Evolutionary conservation across 2,888 invertebrate species (phyloP), one percentile per base, ranked within the genome.

Genomic region (Apodemia hepburni): DNA sequence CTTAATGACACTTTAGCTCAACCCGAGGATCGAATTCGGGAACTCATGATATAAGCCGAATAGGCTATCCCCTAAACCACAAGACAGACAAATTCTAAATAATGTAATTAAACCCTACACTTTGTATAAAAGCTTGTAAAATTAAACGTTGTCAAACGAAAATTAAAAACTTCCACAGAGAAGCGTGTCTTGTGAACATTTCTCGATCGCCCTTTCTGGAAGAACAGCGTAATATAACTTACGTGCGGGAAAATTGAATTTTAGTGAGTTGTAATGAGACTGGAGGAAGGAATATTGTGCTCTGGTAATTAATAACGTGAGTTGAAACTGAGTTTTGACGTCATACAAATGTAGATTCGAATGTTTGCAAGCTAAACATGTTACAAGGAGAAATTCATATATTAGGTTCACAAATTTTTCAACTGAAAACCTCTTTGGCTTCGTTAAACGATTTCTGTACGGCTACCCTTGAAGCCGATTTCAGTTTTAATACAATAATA

Each of bases 221-320:
- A 27, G 27, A 27, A 22, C 54, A 12, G 12, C 18, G 15, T 54
- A 54, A 54, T 27, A 27, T 22, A 54, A 54, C 18, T 54, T 11
- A 22, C 51, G 54, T 54, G 15, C 12, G 54, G 27, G 54, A 22
- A 54, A 54, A 54, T 27, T 54, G 18, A 54, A 54, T 54, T 54
- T 54, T 27, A 27, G 27, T 54, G 18, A 22, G 27, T 27, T 54
- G 27, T 27, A 15, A 54, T 54, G 54, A 22, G 54, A 54, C 11
- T 54, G 27, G 42, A 42, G 38, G 38, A 38, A 2, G 38, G 42
- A 42, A 42, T 42, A 42, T 15, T 42, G 42, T 15, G 15, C 42
- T 42, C 15, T 42, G 15, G 5, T 5, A 42, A 42, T 42, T 42
- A 42, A 42, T 42, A 42, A 42, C 15, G 15, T 15, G 15, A 15